phyloP scores from a whole-genome alignment of 2,888 invertebrate species.

The Tromatobia lineatoria region DNA sequence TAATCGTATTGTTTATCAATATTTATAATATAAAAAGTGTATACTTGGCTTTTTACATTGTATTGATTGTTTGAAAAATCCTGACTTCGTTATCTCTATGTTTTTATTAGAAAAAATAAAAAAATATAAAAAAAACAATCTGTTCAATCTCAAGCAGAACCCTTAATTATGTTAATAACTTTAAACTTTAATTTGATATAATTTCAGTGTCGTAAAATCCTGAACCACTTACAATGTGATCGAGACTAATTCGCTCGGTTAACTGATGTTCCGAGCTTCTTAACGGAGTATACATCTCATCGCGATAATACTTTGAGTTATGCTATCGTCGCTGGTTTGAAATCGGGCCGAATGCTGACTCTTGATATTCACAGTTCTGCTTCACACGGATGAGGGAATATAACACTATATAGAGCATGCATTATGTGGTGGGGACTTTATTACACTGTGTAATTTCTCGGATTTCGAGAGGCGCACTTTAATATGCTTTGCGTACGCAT shows the following conservation, averaged over 20 bases:
- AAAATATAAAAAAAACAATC: not conserved
- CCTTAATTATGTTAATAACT: not conserved
- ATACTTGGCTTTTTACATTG: too few species aligned
- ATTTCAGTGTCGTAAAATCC: not conserved
- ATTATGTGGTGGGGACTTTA: conserved; percentile 16
- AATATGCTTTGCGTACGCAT: not conserved
- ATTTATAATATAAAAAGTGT: too few species aligned
- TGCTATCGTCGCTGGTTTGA: conserved; percentile 21
- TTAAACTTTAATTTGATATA: not conserved
- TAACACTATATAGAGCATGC: conserved; percentile 16
- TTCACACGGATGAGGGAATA: conserved; percentile 24
- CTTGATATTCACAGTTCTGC: conserved; percentile 12
- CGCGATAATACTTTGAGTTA: conserved; percentile 13
- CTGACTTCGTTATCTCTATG: too few species aligned
- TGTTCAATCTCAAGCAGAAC: not conserved
- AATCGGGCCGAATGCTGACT: conserved; percentile 7
- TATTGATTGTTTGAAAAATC: too few species aligned
- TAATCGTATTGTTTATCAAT: too few species aligned
- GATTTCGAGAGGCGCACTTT: conserved; percentile 44
- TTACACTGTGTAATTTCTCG: conserved; percentile 22
- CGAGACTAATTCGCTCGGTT: conserved; percentile 21
- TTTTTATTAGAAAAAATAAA: not conserved
- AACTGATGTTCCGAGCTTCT: conserved; percentile 20
- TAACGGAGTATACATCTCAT: conserved; percentile 6
- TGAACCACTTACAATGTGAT: conserved; percentile 22